Base-by-base conservation (phyloP, 1,140 invertebrate species). In the Drosophila takahashii region DNA sequence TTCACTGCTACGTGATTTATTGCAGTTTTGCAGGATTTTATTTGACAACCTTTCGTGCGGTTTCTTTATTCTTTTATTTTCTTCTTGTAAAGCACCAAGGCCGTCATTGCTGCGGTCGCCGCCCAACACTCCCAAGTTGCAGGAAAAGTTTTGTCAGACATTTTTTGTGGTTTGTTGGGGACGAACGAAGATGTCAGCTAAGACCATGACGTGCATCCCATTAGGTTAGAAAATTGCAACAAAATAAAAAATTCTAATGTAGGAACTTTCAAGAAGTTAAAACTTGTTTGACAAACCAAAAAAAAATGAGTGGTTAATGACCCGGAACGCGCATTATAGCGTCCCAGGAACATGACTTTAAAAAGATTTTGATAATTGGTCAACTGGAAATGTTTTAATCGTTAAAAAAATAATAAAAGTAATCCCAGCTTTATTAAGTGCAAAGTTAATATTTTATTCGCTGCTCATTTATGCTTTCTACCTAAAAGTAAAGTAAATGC, bases 1-100 rank as follows among this genome's bases (percentile, higher is more conserved):
- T 80, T 69, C 77, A 72, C 44, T 71, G 61, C 57, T 72, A 72
- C 71, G 79, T 87, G 79, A 81, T 87, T 87, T 83, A 87, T 81
- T 86, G 71, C 79, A 77, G 32, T 87, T 86, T 87, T 56, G 69
- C 53, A 54, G 59, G 69, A 77, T 87, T 86, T 86, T 87, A 87
- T 87, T 86, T 86, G 83, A 86, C 83, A 86, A 81, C 66, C 78
- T 79, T 81, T 87, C 75, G 59, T 70, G 66, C 39, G 62, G 78
- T 69, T 86, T 80, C 48, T 39, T 32, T 22, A 45, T 42, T 42
- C 52, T 39, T 39, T 59, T 65, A 36, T 32, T 58, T 60, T 37
- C 37, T 29, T 34, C 29, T 1, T 34, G 22, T 4, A 37, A 48
- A 44, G 44, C 39, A 42, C n/a, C 44, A 26, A 10, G 41, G 56